A percentile compares a stretch with the other conserved stretches of the same genome.
These are phyloP conservation scores for Nemapogon koenigi DNA, from an alignment of 2,888 invertebrate genomes.

Conservation along the genomic window DNA sequence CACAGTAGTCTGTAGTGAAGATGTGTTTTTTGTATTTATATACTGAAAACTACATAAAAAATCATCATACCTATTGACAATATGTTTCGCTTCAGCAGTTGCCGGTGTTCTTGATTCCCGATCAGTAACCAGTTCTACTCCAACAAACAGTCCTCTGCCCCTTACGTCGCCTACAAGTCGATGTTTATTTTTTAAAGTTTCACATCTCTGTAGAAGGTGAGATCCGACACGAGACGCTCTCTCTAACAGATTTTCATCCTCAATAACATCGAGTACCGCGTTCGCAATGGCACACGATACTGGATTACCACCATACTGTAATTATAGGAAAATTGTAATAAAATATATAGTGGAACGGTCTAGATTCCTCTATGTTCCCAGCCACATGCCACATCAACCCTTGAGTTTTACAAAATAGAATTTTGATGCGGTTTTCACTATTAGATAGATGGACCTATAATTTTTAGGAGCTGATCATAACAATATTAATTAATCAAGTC, in stretches of 20 bases:
- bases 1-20: too few relatives aligned
- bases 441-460: too few relatives aligned
- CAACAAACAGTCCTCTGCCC: conserved; percentile 93
- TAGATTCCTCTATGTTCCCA: too few relatives aligned
- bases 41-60: background rate
- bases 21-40: too few relatives aligned
- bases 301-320: conserved; percentile 97
- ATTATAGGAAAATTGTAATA: too few relatives aligned
- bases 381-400: too few relatives aligned
- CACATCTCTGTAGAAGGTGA: conserved; percentile 73
- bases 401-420: too few relatives aligned
- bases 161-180: conserved; percentile 86
- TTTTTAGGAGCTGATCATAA: too few relatives aligned
- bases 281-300: conserved; percentile 97
- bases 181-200: conserved; percentile 75
- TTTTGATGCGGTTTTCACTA: too few relatives aligned
- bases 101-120: conserved; percentile 80
- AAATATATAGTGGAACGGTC: too few relatives aligned
- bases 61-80: conserved; percentile 67
- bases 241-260: conserved; percentile 83
- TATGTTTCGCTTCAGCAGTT: conserved; percentile 78
- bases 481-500: too few relatives aligned
- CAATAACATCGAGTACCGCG: conserved; percentile 93
- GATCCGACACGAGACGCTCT: conserved; percentile 85
- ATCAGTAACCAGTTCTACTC: conserved; percentile 89